Conservation (phyloP, 2,888 invertebrate species). For the Brassicogethes aeneus region DNA sequence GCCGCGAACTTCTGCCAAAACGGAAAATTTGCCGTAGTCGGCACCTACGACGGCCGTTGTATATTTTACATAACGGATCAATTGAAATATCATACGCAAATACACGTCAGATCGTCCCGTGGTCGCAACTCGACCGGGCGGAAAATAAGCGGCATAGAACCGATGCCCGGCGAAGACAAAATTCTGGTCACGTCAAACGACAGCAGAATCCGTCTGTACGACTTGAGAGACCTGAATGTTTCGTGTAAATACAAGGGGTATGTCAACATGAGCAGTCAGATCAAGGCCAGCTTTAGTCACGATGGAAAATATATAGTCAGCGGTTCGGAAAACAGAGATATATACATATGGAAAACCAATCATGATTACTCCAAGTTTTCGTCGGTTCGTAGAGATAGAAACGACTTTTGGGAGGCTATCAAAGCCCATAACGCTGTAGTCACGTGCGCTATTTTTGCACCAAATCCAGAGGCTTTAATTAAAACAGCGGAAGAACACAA, state of each 20-base stretch:
- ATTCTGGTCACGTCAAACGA: slow-evolving; percentile 97
- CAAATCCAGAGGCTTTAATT: slow-evolving; percentile 88
- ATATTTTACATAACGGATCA: slow-evolving; percentile 98
- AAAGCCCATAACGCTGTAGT: slow-evolving; percentile 94
- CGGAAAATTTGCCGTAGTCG: slow-evolving; percentile 96
- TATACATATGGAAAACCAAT: slow-evolving; percentile 97
- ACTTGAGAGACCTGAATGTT: slow-evolving; percentile 85
- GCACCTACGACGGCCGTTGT: slow-evolving; percentile 96
- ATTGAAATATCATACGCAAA: slow-evolving; percentile 95
- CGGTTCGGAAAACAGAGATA: slow-evolving; percentile 95
- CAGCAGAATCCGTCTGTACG: slow-evolving; percentile 91
- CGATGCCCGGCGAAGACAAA: slow-evolving; percentile 92
- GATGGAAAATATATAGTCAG: slow-evolving; percentile 96
- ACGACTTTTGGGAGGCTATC: slow-evolving; percentile 96
- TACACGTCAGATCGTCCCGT: slow-evolving; percentile 91
- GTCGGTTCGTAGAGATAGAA: slow-evolving; percentile 83
- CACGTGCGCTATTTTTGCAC: slow-evolving; percentile 95
- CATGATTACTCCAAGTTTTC: slow-evolving; percentile 94
- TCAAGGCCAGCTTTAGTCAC: slow-evolving; percentile 94
- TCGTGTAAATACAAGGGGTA: slow-evolving; percentile 65
- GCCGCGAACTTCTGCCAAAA: slow-evolving; percentile 97
- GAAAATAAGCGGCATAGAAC: slow-evolving; percentile 96
- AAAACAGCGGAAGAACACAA: slow-evolving; percentile 56
- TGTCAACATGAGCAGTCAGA: slow-evolving; percentile 92
- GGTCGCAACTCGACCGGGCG: slow-evolving; percentile 91